These are phyloP conservation scores for Hydrotaea diabolus DNA, from an alignment of 2,888 invertebrate genomes.

Conservation along the genomic window DNA sequence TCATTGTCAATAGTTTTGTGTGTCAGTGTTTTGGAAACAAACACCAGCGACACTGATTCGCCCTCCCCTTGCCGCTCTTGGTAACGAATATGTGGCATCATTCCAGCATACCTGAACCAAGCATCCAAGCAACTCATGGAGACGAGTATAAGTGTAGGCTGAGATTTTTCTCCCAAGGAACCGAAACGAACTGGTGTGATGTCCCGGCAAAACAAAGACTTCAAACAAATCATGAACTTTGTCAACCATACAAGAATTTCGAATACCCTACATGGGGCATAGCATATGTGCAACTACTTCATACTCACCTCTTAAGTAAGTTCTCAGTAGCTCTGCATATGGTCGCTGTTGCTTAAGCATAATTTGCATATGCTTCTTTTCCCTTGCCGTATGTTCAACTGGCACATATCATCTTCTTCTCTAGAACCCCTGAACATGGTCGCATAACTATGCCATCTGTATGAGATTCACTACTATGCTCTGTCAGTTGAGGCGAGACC, in stretches of 20 bases:
- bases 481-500: background rate
- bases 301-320: no score
- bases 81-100: background rate
- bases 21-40: slow-evolving; percentile 6
- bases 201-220: background rate
- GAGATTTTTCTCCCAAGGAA: background rate
- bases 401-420: slow-evolving; percentile 14
- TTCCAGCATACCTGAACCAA: background rate
- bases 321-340: background rate
- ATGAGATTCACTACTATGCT: background rate
- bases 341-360: background rate
- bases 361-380: slow-evolving; percentile 15
- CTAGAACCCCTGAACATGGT: background rate
- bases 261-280: background rate
- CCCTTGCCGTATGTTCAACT: background rate
- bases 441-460: slow-evolving; percentile 20
- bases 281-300: no score
- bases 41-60: slow-evolving; percentile 15
- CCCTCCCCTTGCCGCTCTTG: no score
- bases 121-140: background rate
- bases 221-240: background rate
- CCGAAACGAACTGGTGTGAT: background rate
- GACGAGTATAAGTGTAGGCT: background rate
- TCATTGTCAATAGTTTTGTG: slow-evolving; percentile 38
- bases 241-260: background rate